Percentiles rank a stretch among this genome's conserved stretches.
Conservation (phyloP, 2,888 invertebrate genomes). For the Pseudococcus viburni region DNA sequence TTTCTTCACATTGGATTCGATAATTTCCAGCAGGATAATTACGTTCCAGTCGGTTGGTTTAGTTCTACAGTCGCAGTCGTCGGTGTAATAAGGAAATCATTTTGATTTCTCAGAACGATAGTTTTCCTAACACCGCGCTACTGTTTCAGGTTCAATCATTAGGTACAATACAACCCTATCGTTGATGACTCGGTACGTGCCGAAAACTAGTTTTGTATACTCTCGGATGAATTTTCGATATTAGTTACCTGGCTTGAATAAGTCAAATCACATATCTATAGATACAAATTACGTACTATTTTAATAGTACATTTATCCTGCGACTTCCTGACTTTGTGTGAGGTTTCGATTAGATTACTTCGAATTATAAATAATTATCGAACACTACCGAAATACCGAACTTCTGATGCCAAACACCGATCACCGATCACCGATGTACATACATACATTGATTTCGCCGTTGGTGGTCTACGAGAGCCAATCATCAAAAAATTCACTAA, state of each 20-base stretch:
- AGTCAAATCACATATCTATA: not conserved
- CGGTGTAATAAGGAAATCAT: conserved; percentile 61
- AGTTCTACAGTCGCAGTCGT: conserved; percentile 15
- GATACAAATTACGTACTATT: not conserved
- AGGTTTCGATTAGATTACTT: conserved; percentile 31
- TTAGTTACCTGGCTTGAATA: not conserved
- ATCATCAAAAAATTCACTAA: too few species aligned
- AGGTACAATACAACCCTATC: conserved; percentile 34
- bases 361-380: not conserved
- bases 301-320: not conserved
- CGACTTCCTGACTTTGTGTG: conserved; percentile 54
- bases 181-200: conserved; percentile 35
- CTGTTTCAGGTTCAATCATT: conserved; percentile 19
- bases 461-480: too few species aligned
- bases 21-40: conserved; percentile 58
- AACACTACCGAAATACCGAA: conserved; percentile 17
- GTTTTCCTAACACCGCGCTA: conserved; percentile 58
- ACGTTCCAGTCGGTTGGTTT: conserved; percentile 58
- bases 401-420: not conserved
- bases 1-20: conserved; percentile 33
- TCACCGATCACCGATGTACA: too few species aligned
- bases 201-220: conserved; percentile 34
- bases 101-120: conserved; percentile 60
- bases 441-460: too few species aligned
- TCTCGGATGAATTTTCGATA: conserved; percentile 39